Base-by-base conservation (phyloP, 2,888 invertebrate genomes). In the Baronia brevicornis region DNA sequence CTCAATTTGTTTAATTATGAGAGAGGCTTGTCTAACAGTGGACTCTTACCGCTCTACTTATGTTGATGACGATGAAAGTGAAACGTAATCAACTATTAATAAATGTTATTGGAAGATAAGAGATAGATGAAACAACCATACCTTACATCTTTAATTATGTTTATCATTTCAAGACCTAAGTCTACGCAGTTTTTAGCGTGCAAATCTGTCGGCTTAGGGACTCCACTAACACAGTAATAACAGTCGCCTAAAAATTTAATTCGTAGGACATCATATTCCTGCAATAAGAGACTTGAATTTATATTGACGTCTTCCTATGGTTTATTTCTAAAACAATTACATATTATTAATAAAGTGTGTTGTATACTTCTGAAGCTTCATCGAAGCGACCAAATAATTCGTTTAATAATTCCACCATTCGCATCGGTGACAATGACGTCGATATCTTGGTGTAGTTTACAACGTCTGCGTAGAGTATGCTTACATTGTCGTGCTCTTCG, bases 241-340 rank as follows among this genome's bases (percentile, higher is more conserved):
- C 96, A 97, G 56, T 97, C 97, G 0, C 97, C 97, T 39, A 97
- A 86, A 56, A 97, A 95, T 64, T 97, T 97, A 31, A 97, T 96
- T 30, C 97, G 84, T 31, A 95, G 79, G 0, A 94, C 93, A 46
- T 91, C 89, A 43, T 91, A 86, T 49, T 90, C 88, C 88, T 90
- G 60, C 38, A 80, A 73, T 11, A 33, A 4, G 7, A 20, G 3
- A 1, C 4, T 6, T 10, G 28, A 18, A n/a, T n/a, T n/a, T n/a
- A n/a, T n/a, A n/a, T n/a, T n/a, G n/a, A n/a, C n/a, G n/a, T n/a
- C n/a, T n/a, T n/a, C 17, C 17, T 17, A 17, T 17, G 4, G 6
- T 17, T 17, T 6, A 17, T 17, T 5, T 17, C 6, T 17, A 17
- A 4, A 4, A 5, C 17, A 17, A 6, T 17, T 17, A 17, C 4